Evolutionary conservation across 2,888 invertebrate species (phyloP).

Genomic region (Idaea aversata): DNA sequence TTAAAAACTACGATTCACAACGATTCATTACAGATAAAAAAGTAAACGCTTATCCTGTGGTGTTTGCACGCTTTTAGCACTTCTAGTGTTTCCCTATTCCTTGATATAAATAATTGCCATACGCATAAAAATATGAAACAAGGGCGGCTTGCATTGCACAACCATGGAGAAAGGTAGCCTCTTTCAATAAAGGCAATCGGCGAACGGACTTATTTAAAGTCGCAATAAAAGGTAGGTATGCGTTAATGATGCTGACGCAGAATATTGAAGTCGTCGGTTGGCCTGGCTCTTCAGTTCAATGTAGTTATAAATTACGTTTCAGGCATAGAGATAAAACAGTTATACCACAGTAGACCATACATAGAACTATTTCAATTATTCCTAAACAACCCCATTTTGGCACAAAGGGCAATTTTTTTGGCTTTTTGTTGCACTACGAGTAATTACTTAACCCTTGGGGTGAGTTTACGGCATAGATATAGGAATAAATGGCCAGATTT

Average conservation of each 20-base stretch:
- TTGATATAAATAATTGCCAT: neutral
- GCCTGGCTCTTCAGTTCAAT: conserved; percentile 60
- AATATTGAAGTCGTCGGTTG: conserved; percentile 63
- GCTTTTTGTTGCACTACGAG: too few species aligned
- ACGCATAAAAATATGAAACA: conserved; percentile 39
- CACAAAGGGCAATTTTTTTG: too few species aligned
- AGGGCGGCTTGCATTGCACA: conserved; percentile 63
- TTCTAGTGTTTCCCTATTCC: neutral
- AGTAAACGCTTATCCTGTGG: too few species aligned
- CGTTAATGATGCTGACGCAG: conserved; percentile 75
- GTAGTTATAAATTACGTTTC: conserved; percentile 76
- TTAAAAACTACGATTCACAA: too few species aligned
- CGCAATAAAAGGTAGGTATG: conserved; percentile 79
- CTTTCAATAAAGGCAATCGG: conserved; percentile 68
- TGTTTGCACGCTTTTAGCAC: too few species aligned
- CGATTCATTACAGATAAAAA: too few species aligned
- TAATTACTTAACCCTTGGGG: too few species aligned
- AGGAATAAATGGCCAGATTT: too few species aligned
- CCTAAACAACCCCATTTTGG: too few species aligned
- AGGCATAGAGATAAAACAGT: conserved; percentile 30
- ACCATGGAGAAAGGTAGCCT: conserved; percentile 76
- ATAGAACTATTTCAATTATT: too few species aligned
- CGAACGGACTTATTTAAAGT: conserved; percentile 74
- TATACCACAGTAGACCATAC: neutral
- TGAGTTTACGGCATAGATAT: too few species aligned